A percentile compares a stretch with the other conserved stretches of the same genome.
These are phyloP conservation scores for Cotesia glomerata DNA, from an alignment of 1,140 invertebrate genomes.

Conservation along the genomic window DNA sequence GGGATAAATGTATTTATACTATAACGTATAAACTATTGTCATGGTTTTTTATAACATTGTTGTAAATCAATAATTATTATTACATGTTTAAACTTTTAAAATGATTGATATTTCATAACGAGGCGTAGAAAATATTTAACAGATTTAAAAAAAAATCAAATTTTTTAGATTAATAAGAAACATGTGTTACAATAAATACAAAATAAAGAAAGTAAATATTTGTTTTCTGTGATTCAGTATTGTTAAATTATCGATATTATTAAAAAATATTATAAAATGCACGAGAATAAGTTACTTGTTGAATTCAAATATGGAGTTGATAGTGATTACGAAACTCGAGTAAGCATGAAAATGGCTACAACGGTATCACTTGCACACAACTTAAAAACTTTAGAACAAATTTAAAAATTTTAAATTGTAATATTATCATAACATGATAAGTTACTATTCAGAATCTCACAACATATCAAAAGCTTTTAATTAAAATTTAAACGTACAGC, in stretches of 20 bases:
- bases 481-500: too few relatives aligned
- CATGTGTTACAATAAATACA: neutral
- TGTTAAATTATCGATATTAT: neutral
- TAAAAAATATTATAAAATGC: neutral
- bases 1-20: constrained; percentile 6
- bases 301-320: constrained; percentile 63
- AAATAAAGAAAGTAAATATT: too few relatives aligned
- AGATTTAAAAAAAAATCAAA: too few relatives aligned
- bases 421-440: constrained; percentile 1
- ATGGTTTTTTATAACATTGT: neutral
- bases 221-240: neutral
- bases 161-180: neutral
- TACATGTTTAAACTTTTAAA: neutral
- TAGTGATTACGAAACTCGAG: constrained; percentile 62
- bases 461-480: neutral
- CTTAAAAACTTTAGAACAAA: constrained; percentile 46
- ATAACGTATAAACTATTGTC: neutral
- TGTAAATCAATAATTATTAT: neutral
- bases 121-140: too few relatives aligned
- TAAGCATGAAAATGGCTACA: constrained; percentile 61
- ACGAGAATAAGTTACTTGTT: constrained; percentile 51
- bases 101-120: too few relatives aligned
- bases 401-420: neutral
- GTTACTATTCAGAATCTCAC: neutral
- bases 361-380: constrained; percentile 56